phyloP scores from a whole-genome alignment of 2,113 vertebrate species.

The Oreochromis spilurus region DNA sequence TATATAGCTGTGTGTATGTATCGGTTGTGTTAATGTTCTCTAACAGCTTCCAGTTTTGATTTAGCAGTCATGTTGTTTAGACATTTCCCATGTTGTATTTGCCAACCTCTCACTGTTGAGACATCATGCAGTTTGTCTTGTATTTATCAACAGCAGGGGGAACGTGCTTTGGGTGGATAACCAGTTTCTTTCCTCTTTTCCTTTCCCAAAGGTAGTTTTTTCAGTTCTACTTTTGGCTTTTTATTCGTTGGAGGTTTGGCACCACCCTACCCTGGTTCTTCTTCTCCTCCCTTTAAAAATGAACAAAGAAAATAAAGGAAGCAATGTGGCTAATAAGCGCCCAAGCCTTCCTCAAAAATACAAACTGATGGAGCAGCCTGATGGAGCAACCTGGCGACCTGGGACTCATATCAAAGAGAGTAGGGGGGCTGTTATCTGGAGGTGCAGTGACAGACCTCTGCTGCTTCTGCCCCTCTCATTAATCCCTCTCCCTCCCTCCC shows the following conservation, averaged over 20 bases:
- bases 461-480: slow-evolving; percentile 43
- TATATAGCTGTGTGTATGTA: background rate
- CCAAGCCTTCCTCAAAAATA: background rate
- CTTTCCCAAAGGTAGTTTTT: background rate
- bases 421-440: slow-evolving; percentile 25
- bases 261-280: background rate
- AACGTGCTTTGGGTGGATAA: background rate
- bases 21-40: background rate
- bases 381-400: slow-evolving; percentile 16
- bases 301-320: background rate
- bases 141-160: background rate
- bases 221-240: background rate
- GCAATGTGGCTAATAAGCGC: background rate
- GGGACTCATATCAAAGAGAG: slow-evolving; percentile 44
- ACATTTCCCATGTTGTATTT: background rate
- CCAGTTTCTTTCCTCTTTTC: background rate
- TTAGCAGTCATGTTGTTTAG: background rate
- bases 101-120: background rate
- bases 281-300: background rate
- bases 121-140: background rate
- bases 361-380: slow-evolving; percentile 15
- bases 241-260: background rate
- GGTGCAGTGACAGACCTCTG: slow-evolving; percentile 44
- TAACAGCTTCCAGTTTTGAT: background rate
- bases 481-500: slow-evolving; percentile 2